Evolutionary conservation across 2,113 vertebrate species (phyloP).

Genomic region (Syngnathus floridae): DNA sequence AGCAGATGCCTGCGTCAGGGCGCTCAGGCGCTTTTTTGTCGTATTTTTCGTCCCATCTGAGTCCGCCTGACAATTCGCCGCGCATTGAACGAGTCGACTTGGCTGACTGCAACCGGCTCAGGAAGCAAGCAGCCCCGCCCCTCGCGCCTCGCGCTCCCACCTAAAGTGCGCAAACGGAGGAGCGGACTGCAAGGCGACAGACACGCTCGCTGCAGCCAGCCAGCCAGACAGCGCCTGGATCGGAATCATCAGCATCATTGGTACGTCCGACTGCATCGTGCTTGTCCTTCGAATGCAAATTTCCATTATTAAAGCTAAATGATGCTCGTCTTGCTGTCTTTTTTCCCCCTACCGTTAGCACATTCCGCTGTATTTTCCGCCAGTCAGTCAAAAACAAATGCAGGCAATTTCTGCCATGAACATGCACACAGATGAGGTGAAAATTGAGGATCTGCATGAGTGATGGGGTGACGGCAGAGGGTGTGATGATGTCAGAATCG

Average conservation of each 20-base stretch:
- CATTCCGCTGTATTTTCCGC: neutral
- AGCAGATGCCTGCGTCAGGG: too few species aligned
- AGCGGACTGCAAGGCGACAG: slow-evolving; percentile 41
- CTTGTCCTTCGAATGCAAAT: neutral
- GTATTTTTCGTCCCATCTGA: neutral
- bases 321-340: neutral
- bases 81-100: neutral
- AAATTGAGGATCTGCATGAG: neutral
- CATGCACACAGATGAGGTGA: neutral
- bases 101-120: slow-evolving; percentile 54
- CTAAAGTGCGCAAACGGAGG: slow-evolving; percentile 53
- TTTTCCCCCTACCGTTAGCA: neutral
- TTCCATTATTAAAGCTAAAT: neutral
- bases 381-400: neutral
- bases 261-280: slow-evolving; percentile 30
- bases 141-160: neutral
- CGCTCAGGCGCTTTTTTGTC: neutral
- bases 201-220: slow-evolving; percentile 35
- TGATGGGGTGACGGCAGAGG: neutral
- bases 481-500: neutral
- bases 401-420: neutral
- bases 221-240: neutral
- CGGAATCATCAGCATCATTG: slow-evolving; percentile 13
- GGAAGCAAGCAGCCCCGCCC: slow-evolving; percentile 43
- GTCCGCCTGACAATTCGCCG: neutral